Base-by-base conservation (phyloP, 2,113 vertebrate species). In the Amphilophus citrinellus region DNA sequence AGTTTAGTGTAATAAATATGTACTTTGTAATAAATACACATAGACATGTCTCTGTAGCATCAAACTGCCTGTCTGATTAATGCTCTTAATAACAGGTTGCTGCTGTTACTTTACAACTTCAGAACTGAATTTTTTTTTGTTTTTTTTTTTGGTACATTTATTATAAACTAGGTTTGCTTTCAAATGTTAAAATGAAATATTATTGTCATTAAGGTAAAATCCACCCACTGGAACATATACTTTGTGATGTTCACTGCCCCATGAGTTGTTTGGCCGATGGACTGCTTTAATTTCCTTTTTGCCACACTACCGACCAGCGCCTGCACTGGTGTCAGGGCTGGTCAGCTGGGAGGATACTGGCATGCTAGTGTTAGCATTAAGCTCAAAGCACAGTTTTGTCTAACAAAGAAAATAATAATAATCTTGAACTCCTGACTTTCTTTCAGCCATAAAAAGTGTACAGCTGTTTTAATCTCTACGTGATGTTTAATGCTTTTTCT, bases 241-340 rank as follows among this genome's bases (percentile, higher is more conserved):
- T 86, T 62, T 81, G 63, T 73, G 47, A 84, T 71, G 61, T 71
- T 58, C n/a, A 78, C 9, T 39, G 59, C 77, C 68, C 77, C 20
- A 17, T 60, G 37, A 86, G 84, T 83, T 88, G n/a, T 87, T 89
- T 88, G 82, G 37, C 79, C 89, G 82, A 91, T 86, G 24, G 80
- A 85, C 37, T 81, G 60, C 59, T 75, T 88, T 79, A 82, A 84
- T 91, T 91, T 88, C 8, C 58, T 83, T 50, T 84, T 63, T 27
- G 60, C 60, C 59, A 53, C 61, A 82, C 22, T 5, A 17, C 58
- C 10, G 3, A 44, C 32, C 22, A 44, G 27, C 58, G 18, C 57
- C 42, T 83, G 24, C 14, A 80, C 14, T 10, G 22, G 50, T 22
- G 73, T 6, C 60, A 56, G 14, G 30, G 17, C 37, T 24, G 44